Evolutionary conservation across 2,888 invertebrate species (phyloP), one percentile per base, ranked within the genome.

Genomic region (Pyralis farinalis): DNA sequence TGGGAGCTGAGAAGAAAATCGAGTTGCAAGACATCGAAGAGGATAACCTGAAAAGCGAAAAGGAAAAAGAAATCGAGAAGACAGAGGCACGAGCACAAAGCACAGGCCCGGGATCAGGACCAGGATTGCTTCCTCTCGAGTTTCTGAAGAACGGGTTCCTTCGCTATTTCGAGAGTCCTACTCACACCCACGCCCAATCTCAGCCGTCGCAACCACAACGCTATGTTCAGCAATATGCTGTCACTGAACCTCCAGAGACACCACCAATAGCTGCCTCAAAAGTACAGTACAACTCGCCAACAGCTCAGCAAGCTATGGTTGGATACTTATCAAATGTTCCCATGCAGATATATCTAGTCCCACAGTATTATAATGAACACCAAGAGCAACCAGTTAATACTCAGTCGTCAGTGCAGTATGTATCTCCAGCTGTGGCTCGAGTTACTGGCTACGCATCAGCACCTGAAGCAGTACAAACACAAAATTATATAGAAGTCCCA

Each of bases 11-110:
- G 42, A 91, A 92, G 65, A 93, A 93, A 73, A 90, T 94, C 42
- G 91, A 93, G 52, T 79, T 95, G 34, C 93, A 94, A 68, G 95
- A 95, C 71, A 93, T 95, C 49, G 94, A 95, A 65, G 90, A 91
- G 25, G 94, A 94, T 58, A 94, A 93, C 59, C 71, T 93, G 38
- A 90, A 90, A 37, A 91, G 90, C 53, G 93, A 93, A 70, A 84
- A 86, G 49, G 81, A 83, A 52, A 75, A 71, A 41, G 59, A 80
- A 1, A 43, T 55, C 7, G 76, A 74, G 0, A 74, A 75, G 44
- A 45, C 69, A 0, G 75, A 74, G 27, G 56, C 60, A 1, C 59
- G 58, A 9, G 50, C 68, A 5, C 66, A 72, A 43, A 50, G 47
- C 6, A 42, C 48, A 10, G 58, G 51, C 3, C 46, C 64, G 0